phyloP scores from a whole-genome alignment of 2,113 vertebrate genomes.

The Kryptolebias marmoratus region DNA sequence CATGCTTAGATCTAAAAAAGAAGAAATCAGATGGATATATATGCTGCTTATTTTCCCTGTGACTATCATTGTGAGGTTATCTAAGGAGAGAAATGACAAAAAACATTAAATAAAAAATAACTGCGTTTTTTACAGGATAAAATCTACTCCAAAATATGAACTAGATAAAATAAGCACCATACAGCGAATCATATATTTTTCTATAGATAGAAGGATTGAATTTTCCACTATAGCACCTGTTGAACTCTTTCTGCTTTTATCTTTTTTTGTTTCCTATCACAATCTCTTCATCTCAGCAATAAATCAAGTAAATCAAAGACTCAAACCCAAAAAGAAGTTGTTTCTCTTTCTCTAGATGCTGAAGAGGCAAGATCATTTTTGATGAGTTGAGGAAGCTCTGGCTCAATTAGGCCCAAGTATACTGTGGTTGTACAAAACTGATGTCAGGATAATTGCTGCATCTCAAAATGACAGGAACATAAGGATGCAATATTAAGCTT shows the following conservation, averaged over 20 bases:
- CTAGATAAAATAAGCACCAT: neutral
- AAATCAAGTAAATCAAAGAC: conserved; percentile 60
- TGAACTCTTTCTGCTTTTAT: neutral
- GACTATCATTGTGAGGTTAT: too few species aligned
- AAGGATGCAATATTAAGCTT: neutral
- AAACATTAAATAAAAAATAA: too few species aligned
- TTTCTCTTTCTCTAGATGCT: conserved; percentile 18
- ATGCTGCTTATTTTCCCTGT: too few species aligned
- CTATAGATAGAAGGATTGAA: conserved; percentile 34
- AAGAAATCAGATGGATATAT: too few species aligned
- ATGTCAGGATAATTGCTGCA: conserved; percentile 15
- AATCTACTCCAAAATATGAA: conserved; percentile 10
- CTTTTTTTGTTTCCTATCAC: conserved; percentile 34
- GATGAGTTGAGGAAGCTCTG: neutral
- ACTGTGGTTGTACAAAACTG: conserved; percentile 7
- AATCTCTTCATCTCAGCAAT: conserved; percentile 29
- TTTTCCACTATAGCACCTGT: conserved; percentile 26
- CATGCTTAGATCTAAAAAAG: too few species aligned
- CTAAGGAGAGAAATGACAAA: too few species aligned
- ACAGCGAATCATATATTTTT: conserved; percentile 29
- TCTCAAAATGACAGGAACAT: conserved; percentile 9
- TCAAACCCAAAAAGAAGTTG: conserved; percentile 13
- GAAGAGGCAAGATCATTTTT: conserved; percentile 13
- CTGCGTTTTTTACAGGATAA: conserved; percentile 2
- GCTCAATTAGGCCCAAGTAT: neutral